phyloP scores from a whole-genome alignment of 2,888 invertebrate species.

The Gymnosoma rotundatum region DNA sequence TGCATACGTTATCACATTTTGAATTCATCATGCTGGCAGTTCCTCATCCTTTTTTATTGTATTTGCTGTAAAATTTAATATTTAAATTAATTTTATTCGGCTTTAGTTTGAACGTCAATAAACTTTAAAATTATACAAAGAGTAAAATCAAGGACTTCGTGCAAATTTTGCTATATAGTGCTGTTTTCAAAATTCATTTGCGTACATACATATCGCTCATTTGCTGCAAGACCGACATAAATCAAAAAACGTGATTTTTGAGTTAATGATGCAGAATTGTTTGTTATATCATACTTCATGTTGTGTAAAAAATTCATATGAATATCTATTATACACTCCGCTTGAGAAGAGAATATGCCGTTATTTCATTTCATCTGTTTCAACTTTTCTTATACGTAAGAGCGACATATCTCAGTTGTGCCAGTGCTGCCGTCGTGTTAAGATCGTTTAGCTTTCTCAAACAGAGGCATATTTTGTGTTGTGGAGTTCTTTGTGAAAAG shows the following conservation, averaged over 20 bases:
- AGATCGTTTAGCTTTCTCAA: conserved; percentile 47
- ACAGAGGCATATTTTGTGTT: conserved; percentile 50
- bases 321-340: conserved; percentile 43
- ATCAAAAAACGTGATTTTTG: conserved; percentile 5
- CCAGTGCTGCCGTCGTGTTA: conserved; percentile 37
- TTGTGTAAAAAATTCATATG: conserved; percentile 41
- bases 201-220: not conserved
- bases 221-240: conserved; percentile 2
- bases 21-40: too few species aligned
- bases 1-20: too few species aligned
- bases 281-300: conserved; percentile 10
- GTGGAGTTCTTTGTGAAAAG: conserved; percentile 52
- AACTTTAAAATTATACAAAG: too few species aligned
- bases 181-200: too few species aligned
- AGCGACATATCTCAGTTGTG: too few species aligned
- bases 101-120: too few species aligned
- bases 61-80: too few species aligned
- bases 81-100: too few species aligned
- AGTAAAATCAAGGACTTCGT: too few species aligned
- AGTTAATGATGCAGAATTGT: conserved; percentile 5
- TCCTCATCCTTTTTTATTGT: too few species aligned
- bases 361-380: conserved; percentile 46
- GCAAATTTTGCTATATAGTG: too few species aligned
- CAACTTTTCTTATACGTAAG: conserved; percentile 39
- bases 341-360: conserved; percentile 52